phyloP scores from a whole-genome alignment of 2,888 invertebrate species.

The Diogma glabrata region DNA sequence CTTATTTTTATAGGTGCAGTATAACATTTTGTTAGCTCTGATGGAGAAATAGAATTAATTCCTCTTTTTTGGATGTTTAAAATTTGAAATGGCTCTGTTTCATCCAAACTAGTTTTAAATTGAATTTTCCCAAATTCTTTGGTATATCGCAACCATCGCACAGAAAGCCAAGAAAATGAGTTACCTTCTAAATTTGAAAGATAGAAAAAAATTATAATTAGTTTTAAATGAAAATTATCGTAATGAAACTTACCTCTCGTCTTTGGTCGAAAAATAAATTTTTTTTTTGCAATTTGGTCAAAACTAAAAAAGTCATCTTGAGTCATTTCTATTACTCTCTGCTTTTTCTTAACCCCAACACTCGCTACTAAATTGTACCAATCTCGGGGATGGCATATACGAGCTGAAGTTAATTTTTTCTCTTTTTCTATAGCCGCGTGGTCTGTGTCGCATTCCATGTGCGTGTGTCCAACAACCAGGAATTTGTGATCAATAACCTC shows the following conservation, averaged over 20 bases:
- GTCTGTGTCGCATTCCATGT: background rate
- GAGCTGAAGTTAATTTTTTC: conserved; percentile 1
- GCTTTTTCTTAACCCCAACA: background rate
- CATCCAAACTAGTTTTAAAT: background rate
- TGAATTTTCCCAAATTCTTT: background rate
- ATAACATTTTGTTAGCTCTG: background rate
- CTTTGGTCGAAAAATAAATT: too few relatives aligned
- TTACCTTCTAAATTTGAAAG: background rate
- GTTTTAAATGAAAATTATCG: too few relatives aligned
- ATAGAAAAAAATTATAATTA: too few relatives aligned
- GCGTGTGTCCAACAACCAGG: background rate
- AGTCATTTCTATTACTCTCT: background rate
- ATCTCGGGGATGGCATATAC: background rate
- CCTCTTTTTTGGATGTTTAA: too few relatives aligned
- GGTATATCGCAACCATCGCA: background rate
- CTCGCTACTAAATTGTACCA: background rate
- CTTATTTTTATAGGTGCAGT: background rate
- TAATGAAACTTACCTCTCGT: background rate
- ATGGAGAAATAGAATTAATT: background rate
- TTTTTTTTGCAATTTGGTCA: too few relatives aligned
- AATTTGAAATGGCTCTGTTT: too few relatives aligned
- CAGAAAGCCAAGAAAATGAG: background rate
- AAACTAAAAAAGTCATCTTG: background rate
- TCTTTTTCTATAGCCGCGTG: background rate
- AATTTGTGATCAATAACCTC: background rate